phyloP scores from a whole-genome alignment of 1,140 invertebrate species.

The Drosophila lacteicornis region DNA sequence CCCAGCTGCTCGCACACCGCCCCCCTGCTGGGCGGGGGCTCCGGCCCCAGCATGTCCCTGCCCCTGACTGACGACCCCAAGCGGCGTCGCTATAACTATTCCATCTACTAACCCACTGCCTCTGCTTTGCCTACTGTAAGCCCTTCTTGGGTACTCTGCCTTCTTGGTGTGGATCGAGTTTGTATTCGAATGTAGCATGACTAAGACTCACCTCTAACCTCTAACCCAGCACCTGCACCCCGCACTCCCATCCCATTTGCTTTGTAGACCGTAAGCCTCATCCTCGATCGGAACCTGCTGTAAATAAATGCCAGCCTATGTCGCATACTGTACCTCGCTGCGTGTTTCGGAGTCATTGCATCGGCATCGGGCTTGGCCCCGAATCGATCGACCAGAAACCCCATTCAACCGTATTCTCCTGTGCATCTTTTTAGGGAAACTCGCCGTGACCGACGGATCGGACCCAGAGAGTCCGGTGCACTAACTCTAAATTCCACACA shows the following conservation, averaged over 20 bases:
- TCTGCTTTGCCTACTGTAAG: conserved; percentile 25
- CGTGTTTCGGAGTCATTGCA: conserved; percentile 44
- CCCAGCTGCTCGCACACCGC: conserved; percentile 63
- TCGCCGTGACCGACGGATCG: conserved; percentile 58
- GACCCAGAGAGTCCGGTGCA: conserved; percentile 49
- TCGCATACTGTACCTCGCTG: conserved; percentile 10
- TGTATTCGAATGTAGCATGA: conserved; percentile 49
- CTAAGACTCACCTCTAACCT: conserved; percentile 42
- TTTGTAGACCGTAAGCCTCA: conserved; percentile 48
- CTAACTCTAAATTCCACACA: conserved; percentile 77
- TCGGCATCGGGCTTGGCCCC: conserved; percentile 1
- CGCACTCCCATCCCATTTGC: conserved; percentile 33
- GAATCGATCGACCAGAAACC: conserved; percentile 15
- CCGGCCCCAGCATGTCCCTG: conserved; percentile 48
- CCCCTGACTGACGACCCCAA: conserved; percentile 35
- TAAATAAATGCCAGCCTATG: conserved; percentile 62
- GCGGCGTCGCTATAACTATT: conserved; percentile 79
- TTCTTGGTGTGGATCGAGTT: conserved; percentile 19
- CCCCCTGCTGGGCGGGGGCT: conserved; percentile 52
- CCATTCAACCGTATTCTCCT: conserved; percentile 43
- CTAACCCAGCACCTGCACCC: conserved; percentile 10
- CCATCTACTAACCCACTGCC: conserved; percentile 66
- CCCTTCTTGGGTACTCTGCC: conserved; percentile 1
- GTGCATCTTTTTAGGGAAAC: conserved; percentile 68
- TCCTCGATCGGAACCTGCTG: conserved; percentile 39